These are phyloP conservation scores for Coecobrya sp. DNA, from an alignment of 2,888 invertebrate genomes.

Conservation along the genomic window DNA sequence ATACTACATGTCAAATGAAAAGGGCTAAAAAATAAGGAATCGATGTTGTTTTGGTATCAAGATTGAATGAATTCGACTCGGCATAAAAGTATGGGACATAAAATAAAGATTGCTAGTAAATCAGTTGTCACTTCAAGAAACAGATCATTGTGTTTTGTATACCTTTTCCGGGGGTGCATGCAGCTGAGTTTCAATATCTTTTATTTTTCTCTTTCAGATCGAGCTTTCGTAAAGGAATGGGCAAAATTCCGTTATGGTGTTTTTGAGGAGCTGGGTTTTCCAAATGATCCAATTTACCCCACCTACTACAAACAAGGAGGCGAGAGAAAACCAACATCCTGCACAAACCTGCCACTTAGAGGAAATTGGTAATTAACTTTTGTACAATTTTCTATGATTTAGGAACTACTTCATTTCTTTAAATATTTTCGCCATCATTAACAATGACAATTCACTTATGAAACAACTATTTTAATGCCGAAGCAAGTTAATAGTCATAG, in stretches of 20 bases:
- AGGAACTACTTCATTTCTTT: not conserved
- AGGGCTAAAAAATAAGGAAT: too few relatives aligned
- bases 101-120: not conserved
- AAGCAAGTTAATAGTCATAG: not conserved
- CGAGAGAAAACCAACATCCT: slow-evolving; percentile 87
- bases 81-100: too few relatives aligned
- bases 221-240: slow-evolving; percentile 90
- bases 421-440: not conserved
- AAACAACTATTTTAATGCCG: not conserved
- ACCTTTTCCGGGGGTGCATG: slow-evolving; percentile 4
- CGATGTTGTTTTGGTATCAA: too few relatives aligned
- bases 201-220: slow-evolving; percentile 87
- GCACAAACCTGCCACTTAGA: slow-evolving; percentile 84
- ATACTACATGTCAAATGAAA: not conserved
- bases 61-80: too few relatives aligned
- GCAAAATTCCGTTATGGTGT: slow-evolving; percentile 91
- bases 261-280: slow-evolving; percentile 91
- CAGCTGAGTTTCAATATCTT: not conserved
- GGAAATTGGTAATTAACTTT: slow-evolving; percentile 85
- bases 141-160: slow-evolving; percentile 38
- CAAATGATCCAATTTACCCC: slow-evolving; percentile 90
- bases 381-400: not conserved
- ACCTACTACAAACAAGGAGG: slow-evolving; percentile 88
- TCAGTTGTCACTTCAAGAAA: not conserved
- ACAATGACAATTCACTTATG: not conserved